phyloP scores from a whole-genome alignment of 2,888 invertebrate genomes.

The Drosophila nr. perissopoda region DNA sequence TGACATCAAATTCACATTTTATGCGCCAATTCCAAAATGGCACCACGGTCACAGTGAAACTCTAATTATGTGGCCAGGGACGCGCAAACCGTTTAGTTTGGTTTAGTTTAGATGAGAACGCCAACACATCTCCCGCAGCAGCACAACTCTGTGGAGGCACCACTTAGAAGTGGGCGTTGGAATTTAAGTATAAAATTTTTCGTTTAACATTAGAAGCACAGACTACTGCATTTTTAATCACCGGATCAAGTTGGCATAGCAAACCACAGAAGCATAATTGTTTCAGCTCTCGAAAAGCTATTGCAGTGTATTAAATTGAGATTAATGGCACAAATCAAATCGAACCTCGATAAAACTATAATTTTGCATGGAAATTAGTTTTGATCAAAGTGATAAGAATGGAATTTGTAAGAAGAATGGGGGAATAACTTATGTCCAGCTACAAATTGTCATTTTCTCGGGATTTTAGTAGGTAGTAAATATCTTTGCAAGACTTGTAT shows the following conservation, averaged over 20 bases:
- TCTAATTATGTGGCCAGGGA: constrained; percentile 73
- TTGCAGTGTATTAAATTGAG: neutral
- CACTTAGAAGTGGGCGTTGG: neutral
- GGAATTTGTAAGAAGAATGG: neutral
- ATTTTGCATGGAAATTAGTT: neutral
- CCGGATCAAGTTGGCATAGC: neutral
- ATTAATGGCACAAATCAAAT: neutral
- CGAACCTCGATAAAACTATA: neutral
- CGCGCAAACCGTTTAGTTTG: constrained; percentile 66
- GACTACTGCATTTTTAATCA: constrained; percentile 3
- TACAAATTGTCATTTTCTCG: neutral
- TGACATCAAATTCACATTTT: constrained; percentile 82
- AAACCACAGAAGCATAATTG: neutral
- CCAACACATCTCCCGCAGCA: neutral
- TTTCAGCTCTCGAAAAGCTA: neutral
- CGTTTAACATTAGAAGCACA: constrained; percentile 11
- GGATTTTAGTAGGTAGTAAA: neutral
- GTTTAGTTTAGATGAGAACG: neutral
- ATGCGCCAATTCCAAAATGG: constrained; percentile 79
- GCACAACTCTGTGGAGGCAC: constrained; percentile 11
- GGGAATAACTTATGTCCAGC: neutral
- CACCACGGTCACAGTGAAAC: constrained; percentile 52
- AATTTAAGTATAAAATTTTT: constrained; percentile 10
- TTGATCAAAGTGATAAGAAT: neutral
- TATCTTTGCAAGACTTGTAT: neutral